Conservation (phyloP, 2,888 invertebrate species). For the Platycheirus rosarum region DNA sequence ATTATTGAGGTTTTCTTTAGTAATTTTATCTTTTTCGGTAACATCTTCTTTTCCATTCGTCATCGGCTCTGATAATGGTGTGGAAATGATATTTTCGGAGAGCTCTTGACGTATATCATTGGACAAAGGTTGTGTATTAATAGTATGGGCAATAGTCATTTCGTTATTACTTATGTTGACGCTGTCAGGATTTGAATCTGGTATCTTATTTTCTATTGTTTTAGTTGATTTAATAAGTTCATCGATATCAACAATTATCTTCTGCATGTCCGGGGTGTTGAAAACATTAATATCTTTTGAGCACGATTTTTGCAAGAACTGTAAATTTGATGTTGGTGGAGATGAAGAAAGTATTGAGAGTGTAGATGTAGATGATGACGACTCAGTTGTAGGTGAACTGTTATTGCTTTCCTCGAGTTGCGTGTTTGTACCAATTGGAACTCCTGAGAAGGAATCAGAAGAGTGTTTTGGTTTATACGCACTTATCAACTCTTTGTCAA, state of each 20-base stretch:
- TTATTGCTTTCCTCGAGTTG: slow-evolving; percentile 46
- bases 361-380: slow-evolving; percentile 72
- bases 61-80: not conserved
- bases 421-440: slow-evolving; percentile 33
- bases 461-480: slow-evolving; percentile 9
- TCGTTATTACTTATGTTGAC: slow-evolving; percentile 60
- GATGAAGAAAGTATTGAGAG: slow-evolving; percentile 62
- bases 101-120: slow-evolving; percentile 45
- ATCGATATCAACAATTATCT: slow-evolving; percentile 32
- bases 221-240: slow-evolving; percentile 8
- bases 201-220: slow-evolving; percentile 6
- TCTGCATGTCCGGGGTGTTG: slow-evolving; percentile 2
- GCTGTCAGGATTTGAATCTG: slow-evolving; percentile 41
- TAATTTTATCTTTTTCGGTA: not conserved
- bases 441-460: slow-evolving; percentile 27
- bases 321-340: slow-evolving; percentile 40
- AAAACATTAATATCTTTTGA: slow-evolving; percentile 27
- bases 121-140: slow-evolving; percentile 49
- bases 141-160: slow-evolving; percentile 41
- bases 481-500: slow-evolving; percentile 31
- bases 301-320: slow-evolving; percentile 39
- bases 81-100: slow-evolving; percentile 18
- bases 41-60: slow-evolving; percentile 39
- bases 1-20: slow-evolving; percentile 39
- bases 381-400: slow-evolving; percentile 57